Evolutionary conservation across 2,797 vertebrate species (phyloP).

Genomic region (Sebastes cheni): DNA sequence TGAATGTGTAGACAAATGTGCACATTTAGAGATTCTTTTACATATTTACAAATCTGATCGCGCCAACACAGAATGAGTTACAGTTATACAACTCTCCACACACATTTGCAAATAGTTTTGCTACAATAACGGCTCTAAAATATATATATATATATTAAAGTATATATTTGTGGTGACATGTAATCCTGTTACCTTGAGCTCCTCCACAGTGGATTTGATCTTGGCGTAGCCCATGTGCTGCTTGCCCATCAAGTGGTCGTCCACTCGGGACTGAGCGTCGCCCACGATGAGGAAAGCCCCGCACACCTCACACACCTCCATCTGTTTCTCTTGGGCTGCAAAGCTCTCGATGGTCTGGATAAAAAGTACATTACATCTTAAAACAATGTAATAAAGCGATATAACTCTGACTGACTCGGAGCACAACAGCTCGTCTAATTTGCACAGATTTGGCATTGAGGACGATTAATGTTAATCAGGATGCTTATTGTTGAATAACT

Average conservation of each 20-base stretch:
- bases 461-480: neutral
- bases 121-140: too few relatives aligned
- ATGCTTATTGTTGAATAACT: neutral
- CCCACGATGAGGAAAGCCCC: slow-evolving; percentile 98
- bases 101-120: too few relatives aligned
- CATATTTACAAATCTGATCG: too few relatives aligned
- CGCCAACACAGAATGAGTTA: rapidly evolving
- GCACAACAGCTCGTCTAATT: neutral
- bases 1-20: too few relatives aligned
- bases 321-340: slow-evolving; percentile 99
- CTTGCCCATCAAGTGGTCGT: slow-evolving; percentile 99
- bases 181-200: slow-evolving; percentile 88
- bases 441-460: neutral
- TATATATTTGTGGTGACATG: too few relatives aligned
- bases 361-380: neutral
- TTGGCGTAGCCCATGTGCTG: slow-evolving; percentile 99
- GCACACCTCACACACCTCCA: slow-evolving; percentile 99
- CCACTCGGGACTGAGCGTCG: slow-evolving; percentile 96
- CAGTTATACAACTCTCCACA: too few relatives aligned
- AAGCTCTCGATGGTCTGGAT: slow-evolving; percentile 98
- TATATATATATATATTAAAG: too few relatives aligned
- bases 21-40: too few relatives aligned
- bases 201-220: slow-evolving; percentile 99
- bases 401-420: neutral
- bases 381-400: neutral